phyloP scores from a whole-genome alignment of 2,113 vertebrate species.

The Bufo gargarizans region DNA sequence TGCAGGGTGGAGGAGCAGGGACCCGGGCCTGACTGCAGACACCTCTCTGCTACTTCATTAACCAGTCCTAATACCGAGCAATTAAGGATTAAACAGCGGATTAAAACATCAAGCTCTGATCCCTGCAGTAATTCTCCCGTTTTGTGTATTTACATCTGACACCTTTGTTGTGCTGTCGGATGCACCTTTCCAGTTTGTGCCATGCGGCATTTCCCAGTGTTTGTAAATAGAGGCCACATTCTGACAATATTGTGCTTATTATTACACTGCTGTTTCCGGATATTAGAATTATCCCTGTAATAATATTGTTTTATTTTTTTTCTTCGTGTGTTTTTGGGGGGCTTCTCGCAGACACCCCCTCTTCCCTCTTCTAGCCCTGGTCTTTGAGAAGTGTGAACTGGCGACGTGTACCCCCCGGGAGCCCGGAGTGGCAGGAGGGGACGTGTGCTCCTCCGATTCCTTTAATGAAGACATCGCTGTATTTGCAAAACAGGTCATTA shows the following conservation, averaged over 20 bases:
- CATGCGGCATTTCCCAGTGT: no score
- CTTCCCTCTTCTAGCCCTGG: constrained; percentile 97
- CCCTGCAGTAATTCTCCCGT: constrained; percentile 5
- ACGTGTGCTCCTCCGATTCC: constrained; percentile 95
- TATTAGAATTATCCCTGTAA: not conserved
- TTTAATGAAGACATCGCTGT: constrained; percentile 97
- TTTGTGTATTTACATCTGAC: not conserved
- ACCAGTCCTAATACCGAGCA: constrained; percentile 38
- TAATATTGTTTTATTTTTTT: not conserved
- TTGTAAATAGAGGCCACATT: not conserved
- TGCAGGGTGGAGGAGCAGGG: not conserved
- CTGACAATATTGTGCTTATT: not conserved
- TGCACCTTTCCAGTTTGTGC: not conserved
- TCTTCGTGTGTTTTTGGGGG: not conserved
- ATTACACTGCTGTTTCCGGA: no score
- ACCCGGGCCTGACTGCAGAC: not conserved
- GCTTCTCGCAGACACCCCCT: constrained; percentile 90
- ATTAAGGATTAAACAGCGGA: constrained; percentile 55
- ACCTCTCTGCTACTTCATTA: constrained; percentile 25
- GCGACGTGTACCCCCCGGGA: constrained; percentile 98
- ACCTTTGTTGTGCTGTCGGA: not conserved
- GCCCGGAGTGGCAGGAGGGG: constrained; percentile 91
- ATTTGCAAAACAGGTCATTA: constrained; percentile 89
- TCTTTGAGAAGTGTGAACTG: constrained; percentile 99
- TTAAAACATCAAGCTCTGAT: constrained; percentile 37